phyloP scores from a whole-genome alignment of 92 coral and sea anemone genomes.

The Umimayanthus kanabou region DNA sequence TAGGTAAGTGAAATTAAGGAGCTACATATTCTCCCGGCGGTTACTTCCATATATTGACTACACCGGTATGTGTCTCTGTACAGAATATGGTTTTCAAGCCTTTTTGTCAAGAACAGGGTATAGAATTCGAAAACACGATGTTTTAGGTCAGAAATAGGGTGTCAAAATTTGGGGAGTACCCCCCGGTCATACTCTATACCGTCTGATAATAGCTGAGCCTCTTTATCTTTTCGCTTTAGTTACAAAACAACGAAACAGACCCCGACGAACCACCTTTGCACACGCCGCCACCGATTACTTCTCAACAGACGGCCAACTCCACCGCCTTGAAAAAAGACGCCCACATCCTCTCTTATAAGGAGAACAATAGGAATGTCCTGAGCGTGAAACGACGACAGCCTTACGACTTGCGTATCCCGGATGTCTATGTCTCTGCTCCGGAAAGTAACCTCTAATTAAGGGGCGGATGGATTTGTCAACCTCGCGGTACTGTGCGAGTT shows the following conservation, averaged over 20 bases:
- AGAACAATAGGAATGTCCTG: conserved; percentile 33
- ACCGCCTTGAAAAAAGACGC: not conserved
- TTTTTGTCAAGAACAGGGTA: too few species aligned
- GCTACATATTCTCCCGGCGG: too few species aligned
- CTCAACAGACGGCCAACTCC: conserved; percentile 30
- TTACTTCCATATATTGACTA: too few species aligned
- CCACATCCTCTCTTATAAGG: conserved; percentile 12
- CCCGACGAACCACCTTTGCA: conserved; percentile 1
- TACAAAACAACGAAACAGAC: conserved; percentile 11
- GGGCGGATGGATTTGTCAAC: not conserved
- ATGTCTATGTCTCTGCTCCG: conserved; percentile 36
- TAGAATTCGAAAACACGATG: too few species aligned
- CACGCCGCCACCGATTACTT: not conserved
- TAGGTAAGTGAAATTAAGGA: too few species aligned
- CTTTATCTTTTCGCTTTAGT: not conserved
- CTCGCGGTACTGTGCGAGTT: not conserved
- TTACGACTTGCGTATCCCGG: conserved; percentile 34
- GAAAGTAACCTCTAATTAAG: conserved; percentile 27
- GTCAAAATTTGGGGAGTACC: too few species aligned
- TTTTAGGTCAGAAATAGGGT: too few species aligned
- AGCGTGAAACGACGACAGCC: conserved; percentile 21
- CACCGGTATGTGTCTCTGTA: too few species aligned
- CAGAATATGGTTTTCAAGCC: too few species aligned
- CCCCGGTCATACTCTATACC: too few species aligned
- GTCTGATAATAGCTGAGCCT: not conserved